Evolutionary conservation across 2,888 invertebrate species (phyloP), one percentile per base, ranked within the genome.

Genomic region (Dicranocentrus wangi): DNA sequence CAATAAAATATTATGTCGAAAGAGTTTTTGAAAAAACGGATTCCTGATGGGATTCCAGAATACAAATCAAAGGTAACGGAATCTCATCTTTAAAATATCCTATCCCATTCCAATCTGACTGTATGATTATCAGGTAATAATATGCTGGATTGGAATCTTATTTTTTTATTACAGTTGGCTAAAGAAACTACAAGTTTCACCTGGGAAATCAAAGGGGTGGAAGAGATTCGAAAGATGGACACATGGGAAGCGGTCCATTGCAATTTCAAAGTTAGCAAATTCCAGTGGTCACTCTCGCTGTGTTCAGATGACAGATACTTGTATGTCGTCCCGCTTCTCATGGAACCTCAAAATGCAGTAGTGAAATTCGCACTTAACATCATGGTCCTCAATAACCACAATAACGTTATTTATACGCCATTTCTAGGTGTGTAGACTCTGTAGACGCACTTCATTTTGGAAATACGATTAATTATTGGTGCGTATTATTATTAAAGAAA

Each of bases 141-240:
- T n/a, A n/a, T n/a, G n/a, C n/a, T n/a, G n/a, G n/a, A n/a, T n/a
- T n/a, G n/a, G n/a, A n/a, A n/a, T n/a, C n/a, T n/a, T n/a, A n/a
- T n/a, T n/a, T n/a, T n/a, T n/a, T n/a, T n/a, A n/a, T n/a, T n/a
- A 13, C 32, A 78, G 79, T 17, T 82, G 1, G 75, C 78, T 17
- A 60, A 27, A 32, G 82, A 73, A n/a, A 71, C 65, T 8, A 75
- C 69, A 2, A 70, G 66, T 19, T 82, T 82, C 53, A 71, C 75
- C 47, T 82, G 82, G 82, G 78, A 79, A 47, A 71, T 82, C 15
- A 80, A 80, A 43, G 82, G 60, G 2, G 76, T 76, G 13, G 43
- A 63, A 0, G 66, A 79, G 8, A 80, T 82, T 1, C 2, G 51
- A 39, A 42, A 19, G 15, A 60, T 71, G 66, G 71, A 76, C 10